Evolutionary conservation across 2,888 invertebrate genomes (phyloP), one percentile per base, ranked within the genome.

Genomic region (Tinea trinotella): DNA sequence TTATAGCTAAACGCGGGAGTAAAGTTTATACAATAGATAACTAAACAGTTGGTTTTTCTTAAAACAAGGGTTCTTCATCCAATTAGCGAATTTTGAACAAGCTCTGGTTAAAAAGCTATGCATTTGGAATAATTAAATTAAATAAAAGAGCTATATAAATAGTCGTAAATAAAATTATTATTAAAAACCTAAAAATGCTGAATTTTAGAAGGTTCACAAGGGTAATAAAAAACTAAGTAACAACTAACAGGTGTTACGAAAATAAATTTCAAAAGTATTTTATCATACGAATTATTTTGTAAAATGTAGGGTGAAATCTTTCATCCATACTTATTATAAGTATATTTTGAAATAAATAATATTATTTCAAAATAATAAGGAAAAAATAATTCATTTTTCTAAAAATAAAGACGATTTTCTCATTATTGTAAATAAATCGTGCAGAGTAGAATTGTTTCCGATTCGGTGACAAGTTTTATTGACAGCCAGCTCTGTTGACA

Each of bases 401-500:
- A n/a, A n/a, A n/a, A n/a, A n/a, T n/a, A n/a, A n/a, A n/a, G n/a
- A n/a, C n/a, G n/a, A n/a, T n/a, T n/a, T n/a, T n/a, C n/a, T n/a
- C n/a, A n/a, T n/a, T n/a, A 40, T 18, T 5, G 46, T 19, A 46
- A 46, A 18, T n/a, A 46, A 46, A 17, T 19, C 19, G 19, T 19
- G 19, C 6, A 1, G 18, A 40, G 3, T 12, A 4, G 12, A 46
- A 46, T 46, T 19, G 19, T 46, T 46, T 46, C 46, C 46, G 19
- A 17, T 5, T 19, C 9, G 19, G n/a, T 13, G 49, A 54, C 34
- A 54, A 48, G 49, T 19, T 19, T 54, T 46, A 34, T 18, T 48
- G 30, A 54, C 40, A 44, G 22, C 24, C 53, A 18, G 48, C 65
- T 61, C 67, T 62, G 72, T 66, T 80, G 82, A 81, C 81, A 78